A percentile compares a stretch with the other conserved stretches of the same genome.
Conservation (phyloP, 2,797 vertebrate genomes). For the Lepilemur ruficaudatus region DNA sequence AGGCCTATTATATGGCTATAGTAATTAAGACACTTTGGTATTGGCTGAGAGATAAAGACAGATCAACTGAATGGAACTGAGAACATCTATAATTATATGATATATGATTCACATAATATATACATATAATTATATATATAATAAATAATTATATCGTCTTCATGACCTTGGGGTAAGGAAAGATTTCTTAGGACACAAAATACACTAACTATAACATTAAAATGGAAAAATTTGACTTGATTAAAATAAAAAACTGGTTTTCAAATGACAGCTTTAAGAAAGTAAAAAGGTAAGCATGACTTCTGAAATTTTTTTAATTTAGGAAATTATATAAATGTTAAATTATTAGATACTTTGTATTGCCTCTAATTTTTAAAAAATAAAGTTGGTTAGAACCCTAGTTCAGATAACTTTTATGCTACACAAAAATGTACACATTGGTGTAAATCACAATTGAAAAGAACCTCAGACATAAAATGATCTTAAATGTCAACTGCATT, state of each 20-base stretch:
- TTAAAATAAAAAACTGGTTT: not conserved
- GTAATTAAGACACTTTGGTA: not conserved
- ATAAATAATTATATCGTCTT: not conserved
- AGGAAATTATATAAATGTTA: constrained; percentile 4
- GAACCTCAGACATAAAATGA: constrained; percentile 24
- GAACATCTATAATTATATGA: not conserved
- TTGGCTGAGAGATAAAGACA: not conserved
- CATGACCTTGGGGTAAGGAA: not conserved
- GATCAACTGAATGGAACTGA: not conserved
- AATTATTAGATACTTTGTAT: not conserved
- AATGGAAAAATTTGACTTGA: not conserved
- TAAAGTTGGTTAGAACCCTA: not conserved
- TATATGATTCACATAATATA: no score
- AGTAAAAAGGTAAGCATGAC: not conserved
- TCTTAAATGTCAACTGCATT: not conserved
- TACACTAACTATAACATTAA: not conserved
- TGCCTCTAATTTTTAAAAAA: not conserved
- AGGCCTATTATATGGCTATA: not conserved
- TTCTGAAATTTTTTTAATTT: not conserved
- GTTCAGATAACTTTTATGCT: not conserved
- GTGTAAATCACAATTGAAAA: not conserved
- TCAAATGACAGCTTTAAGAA: not conserved
- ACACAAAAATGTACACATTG: not conserved
- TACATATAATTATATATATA: not conserved
- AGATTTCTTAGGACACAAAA: not conserved